Evolutionary conservation across 2,888 invertebrate genomes (phyloP), one percentile per base, ranked within the genome.

Genomic region (Meiosimyza platycephala): DNA sequence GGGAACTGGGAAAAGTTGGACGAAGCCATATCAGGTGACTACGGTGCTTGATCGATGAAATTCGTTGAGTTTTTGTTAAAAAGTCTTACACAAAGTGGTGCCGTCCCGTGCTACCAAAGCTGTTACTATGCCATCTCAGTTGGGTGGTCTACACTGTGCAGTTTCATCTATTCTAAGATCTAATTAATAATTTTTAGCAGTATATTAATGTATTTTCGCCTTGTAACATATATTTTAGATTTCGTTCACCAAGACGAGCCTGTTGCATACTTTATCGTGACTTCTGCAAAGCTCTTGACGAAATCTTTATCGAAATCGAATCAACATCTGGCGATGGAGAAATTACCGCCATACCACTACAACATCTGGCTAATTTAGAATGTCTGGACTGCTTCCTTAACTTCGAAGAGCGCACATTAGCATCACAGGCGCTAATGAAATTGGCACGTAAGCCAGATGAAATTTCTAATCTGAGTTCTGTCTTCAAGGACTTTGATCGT

Each of bases 401-500:
- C 87, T 94, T 91, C 84, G 93, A 93, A 76, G 93, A 94, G 86
- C 88, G 94, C 47, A 88, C 89, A 73, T 83, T 88, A 50, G 89
- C 92, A 54, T 90, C 92, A 1, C 87, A 89, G 72, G 93, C 93
- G 1, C 88, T 94, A 80, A 90, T 91, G 85, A 93, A 93, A 82
- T 88, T 94, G 22, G 89, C 92, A 51, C 90, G 90, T 77, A 89
- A 89, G 62, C 90, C 92, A 0, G 92, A 93, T 79, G 89, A 91
- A 76, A 88, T 92, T 52, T 91, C 92, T 73, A 94, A 94, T 80
- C 88, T 94, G 57, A 88, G 91, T 67, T 91, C 92, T 63, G 88
- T 93, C 48, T 92, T 94, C 81, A 89, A 83, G 91, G 93, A 93
- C 87, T 92, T 90, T 81, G 94, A 94, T 86, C 89, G 88, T 70